Evolutionary conservation across 2,888 invertebrate genomes (phyloP).

Genomic region (Vesta saturnalis): DNA sequence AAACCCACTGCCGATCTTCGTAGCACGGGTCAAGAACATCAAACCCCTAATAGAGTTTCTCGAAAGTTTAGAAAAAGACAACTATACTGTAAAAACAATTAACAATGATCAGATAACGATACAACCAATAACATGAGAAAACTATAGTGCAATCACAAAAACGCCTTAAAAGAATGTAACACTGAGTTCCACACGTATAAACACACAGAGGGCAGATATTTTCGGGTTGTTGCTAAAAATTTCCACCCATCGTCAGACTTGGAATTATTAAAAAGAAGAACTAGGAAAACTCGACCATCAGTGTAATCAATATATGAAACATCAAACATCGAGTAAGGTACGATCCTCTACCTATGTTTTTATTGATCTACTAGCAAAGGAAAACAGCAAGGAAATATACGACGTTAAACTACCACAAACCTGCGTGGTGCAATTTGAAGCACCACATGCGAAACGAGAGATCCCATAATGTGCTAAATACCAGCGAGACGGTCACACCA

Average conservation of each 20-base stretch:
- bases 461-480: neutral
- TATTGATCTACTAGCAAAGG: slow-evolving; percentile 14
- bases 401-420: slow-evolving; percentile 6
- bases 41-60: slow-evolving; percentile 15
- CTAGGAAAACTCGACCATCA: slow-evolving; percentile 7
- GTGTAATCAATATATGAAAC: slow-evolving; percentile 13
- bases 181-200: too few relatives aligned
- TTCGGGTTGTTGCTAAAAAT: too few relatives aligned
- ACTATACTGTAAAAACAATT: slow-evolving; percentile 10
- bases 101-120: slow-evolving; percentile 12
- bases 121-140: slow-evolving; percentile 12
- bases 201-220: too few relatives aligned
- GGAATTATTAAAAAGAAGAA: slow-evolving; percentile 10
- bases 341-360: slow-evolving; percentile 15
- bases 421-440: neutral
- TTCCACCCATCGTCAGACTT: slow-evolving; percentile 11
- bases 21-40: slow-evolving; percentile 10
- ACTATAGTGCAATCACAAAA: too few relatives aligned
- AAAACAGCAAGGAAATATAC: slow-evolving; percentile 11
- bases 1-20: slow-evolving; percentile 16
- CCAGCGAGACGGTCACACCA: neutral
- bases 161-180: too few relatives aligned
- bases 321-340: slow-evolving; percentile 5
- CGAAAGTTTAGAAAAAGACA: slow-evolving; percentile 11
- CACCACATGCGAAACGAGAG: neutral